Evolutionary conservation across 2,888 invertebrate species (phyloP).

Genomic region (Caenorhabditis doughertyi): DNA sequence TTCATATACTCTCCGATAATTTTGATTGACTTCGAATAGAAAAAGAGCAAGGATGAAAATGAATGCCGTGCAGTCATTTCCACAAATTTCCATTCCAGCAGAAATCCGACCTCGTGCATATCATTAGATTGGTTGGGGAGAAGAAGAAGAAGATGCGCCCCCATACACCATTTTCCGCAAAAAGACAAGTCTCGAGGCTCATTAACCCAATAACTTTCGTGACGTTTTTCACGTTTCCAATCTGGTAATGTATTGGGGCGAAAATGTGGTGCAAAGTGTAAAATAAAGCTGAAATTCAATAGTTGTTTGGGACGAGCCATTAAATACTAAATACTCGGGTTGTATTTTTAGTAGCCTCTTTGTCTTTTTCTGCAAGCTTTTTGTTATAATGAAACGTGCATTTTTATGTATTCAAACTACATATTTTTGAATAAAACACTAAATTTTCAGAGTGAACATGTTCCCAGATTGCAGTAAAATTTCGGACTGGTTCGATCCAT

Average conservation of each 20-base stretch:
- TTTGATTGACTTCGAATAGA: background rate
- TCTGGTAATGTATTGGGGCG: conserved; percentile 40
- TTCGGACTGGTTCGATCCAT: conserved; percentile 33
- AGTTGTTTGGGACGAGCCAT: background rate
- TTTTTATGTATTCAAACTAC: background rate
- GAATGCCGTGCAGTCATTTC: conserved; percentile 10
- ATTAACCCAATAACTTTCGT: conserved; percentile 56
- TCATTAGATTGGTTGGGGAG: conserved; percentile 48
- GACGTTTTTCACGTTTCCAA: conserved; percentile 48
- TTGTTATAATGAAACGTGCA: background rate
- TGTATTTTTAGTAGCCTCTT: conserved; percentile 16
- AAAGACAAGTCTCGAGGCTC: conserved; percentile 28
- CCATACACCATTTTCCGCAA: conserved; percentile 27
- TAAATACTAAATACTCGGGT: background rate
- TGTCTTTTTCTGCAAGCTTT: background rate
- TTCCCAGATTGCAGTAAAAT: conserved; percentile 1
- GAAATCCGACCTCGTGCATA: conserved; percentile 63
- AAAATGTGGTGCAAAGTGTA: conserved; percentile 28
- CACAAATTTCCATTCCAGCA: conserved; percentile 22
- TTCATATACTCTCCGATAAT: too few species aligned
- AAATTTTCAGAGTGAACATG: conserved; percentile 15
- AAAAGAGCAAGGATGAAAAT: background rate
- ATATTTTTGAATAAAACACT: background rate
- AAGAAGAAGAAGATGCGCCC: conserved; percentile 10
- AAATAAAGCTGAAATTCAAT: conserved; percentile 22